Conservation (phyloP, 2,113 vertebrate genomes). For the Melanotaenia duboulayi region DNA sequence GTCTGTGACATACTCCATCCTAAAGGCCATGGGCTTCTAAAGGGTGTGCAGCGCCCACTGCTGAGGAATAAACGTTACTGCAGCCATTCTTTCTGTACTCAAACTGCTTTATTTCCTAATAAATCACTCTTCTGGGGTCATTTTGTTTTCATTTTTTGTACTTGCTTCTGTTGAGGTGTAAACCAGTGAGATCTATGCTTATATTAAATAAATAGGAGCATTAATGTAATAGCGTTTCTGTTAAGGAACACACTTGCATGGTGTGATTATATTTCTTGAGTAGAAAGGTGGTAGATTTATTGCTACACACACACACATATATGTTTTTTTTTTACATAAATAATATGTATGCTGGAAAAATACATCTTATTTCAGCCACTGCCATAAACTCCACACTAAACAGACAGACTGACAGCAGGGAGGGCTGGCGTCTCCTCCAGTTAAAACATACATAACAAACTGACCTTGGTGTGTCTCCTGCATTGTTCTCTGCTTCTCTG, state of each 20-base stretch:
- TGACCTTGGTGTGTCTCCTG: slow-evolving; percentile 71
- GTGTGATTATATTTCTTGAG: neutral
- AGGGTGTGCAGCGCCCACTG: slow-evolving; percentile 48
- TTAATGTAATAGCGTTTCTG: neutral
- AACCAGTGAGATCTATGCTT: neutral
- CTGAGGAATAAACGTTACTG: slow-evolving; percentile 28
- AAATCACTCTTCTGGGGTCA: neutral
- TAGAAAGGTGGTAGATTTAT: too few species aligned
- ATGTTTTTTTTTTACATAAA: too few species aligned
- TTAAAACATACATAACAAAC: slow-evolving; percentile 45
- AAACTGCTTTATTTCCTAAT: neutral
- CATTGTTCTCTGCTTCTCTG: slow-evolving; percentile 74
- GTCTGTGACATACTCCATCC: neutral
- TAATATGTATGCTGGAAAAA: too few species aligned
- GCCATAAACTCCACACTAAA: too few species aligned
- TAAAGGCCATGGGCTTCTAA: neutral
- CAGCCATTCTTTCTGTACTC: neutral
- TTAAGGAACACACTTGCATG: neutral
- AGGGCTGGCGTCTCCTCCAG: slow-evolving; percentile 45
- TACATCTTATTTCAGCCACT: too few species aligned
- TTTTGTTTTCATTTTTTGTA: neutral
- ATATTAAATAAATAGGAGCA: neutral
- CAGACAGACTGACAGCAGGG: slow-evolving; percentile 15
- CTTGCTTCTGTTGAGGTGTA: neutral
- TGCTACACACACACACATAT: too few species aligned